phyloP scores from a whole-genome alignment of 2,888 invertebrate genomes.

The Diplazon laetatorius region DNA sequence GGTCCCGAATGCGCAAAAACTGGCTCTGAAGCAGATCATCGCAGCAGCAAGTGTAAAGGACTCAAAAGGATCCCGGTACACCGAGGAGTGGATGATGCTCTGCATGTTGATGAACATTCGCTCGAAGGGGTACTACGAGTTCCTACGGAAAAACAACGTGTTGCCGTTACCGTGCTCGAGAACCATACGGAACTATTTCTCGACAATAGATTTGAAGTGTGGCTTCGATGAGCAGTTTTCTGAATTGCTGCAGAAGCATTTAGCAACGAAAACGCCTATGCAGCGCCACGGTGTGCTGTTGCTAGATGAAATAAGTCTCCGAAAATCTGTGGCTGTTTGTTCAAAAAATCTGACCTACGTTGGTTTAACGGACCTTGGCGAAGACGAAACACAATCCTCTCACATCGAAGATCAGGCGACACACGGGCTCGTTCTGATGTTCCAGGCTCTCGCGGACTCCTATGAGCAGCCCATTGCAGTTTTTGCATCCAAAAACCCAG shows the following conservation, averaged over 20 bases:
- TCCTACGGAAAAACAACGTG: slow-evolving; percentile 46
- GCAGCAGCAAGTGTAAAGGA: neutral
- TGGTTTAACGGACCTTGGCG: slow-evolving; percentile 65
- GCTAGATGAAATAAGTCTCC: slow-evolving; percentile 65
- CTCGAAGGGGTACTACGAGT: slow-evolving; percentile 26
- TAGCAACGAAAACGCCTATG: slow-evolving; percentile 23
- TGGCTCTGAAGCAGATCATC: neutral
- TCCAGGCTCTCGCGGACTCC: slow-evolving; percentile 63
- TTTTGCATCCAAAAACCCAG: slow-evolving; percentile 61
- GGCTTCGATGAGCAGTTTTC: slow-evolving; percentile 60
- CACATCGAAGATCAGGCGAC: slow-evolving; percentile 52
- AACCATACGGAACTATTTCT: slow-evolving; percentile 54
- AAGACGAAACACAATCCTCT: slow-evolving; percentile 50
- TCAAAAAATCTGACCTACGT: slow-evolving; percentile 58
- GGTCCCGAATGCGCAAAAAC: neutral
- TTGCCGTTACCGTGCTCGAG: slow-evolving; percentile 34
- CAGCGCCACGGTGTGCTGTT: slow-evolving; percentile 58
- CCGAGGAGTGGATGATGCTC: slow-evolving; percentile 44
- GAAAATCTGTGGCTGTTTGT: slow-evolving; percentile 60
- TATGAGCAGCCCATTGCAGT: slow-evolving; percentile 67
- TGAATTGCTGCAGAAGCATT: slow-evolving; percentile 35
- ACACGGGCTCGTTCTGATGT: slow-evolving; percentile 63
- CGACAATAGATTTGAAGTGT: slow-evolving; percentile 38
- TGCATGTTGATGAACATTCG: slow-evolving; percentile 45
- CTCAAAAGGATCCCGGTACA: slow-evolving; percentile 18